Evolutionary conservation across 1,140 invertebrate species (phyloP).

Genomic region (Mylabris phalerata): DNA sequence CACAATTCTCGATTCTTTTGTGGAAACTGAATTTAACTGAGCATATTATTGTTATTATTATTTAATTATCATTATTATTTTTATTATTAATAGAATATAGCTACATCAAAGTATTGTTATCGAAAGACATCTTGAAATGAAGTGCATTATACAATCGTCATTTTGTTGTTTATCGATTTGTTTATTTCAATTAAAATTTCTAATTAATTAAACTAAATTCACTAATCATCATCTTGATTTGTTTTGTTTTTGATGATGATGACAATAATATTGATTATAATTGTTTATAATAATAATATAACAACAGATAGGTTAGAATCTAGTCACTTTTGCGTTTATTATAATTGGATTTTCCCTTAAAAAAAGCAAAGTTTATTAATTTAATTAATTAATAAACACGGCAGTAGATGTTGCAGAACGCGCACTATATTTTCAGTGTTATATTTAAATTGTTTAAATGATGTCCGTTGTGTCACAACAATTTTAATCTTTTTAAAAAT

Average conservation of each 20-base stretch:
- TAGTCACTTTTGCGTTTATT: background rate
- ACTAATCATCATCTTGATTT: background rate
- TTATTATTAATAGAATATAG: conserved; percentile 13
- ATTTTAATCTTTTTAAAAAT: conserved; percentile 9
- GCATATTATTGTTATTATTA: conserved; percentile 23
- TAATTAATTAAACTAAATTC: conserved; percentile 13
- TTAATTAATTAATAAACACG: conserved; percentile 23
- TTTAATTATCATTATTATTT: too few relatives aligned
- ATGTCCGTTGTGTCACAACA: conserved; percentile 12
- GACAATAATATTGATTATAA: background rate
- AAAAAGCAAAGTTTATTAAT: background rate
- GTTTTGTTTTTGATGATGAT: background rate
- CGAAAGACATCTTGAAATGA: conserved; percentile 20
- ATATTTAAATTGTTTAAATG: too few relatives aligned
- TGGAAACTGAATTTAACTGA: conserved; percentile 29
- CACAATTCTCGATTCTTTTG: too few relatives aligned
- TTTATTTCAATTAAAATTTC: too few relatives aligned
- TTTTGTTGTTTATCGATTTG: too few relatives aligned
- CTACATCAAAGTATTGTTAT: conserved; percentile 23
- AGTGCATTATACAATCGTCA: conserved; percentile 8
- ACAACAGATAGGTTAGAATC: background rate
- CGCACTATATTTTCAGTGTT: conserved; percentile 4
- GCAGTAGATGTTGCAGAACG: conserved; percentile 29
- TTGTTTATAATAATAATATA: background rate
- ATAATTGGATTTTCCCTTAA: background rate